These are phyloP conservation scores for Coleophora deauratella DNA, from an alignment of 2,888 invertebrate genomes.

Conservation along the genomic window DNA sequence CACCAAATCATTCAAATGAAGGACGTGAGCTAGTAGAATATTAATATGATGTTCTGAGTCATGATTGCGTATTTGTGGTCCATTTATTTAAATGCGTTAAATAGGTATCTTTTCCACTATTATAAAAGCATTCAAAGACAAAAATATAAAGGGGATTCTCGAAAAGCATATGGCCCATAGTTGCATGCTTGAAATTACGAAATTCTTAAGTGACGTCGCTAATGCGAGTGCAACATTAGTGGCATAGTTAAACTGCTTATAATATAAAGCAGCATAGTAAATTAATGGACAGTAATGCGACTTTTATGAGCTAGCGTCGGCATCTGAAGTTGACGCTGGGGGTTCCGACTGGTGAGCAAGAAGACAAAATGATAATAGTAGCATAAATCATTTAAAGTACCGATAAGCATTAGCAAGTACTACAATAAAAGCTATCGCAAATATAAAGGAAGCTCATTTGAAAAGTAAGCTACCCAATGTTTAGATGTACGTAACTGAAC, in stretches of 20 bases:
- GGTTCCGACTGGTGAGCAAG: constrained; percentile 1
- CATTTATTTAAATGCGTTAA: too few relatives aligned
- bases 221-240: constrained; percentile 61
- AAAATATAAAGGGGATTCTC: too few relatives aligned
- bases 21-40: too few relatives aligned
- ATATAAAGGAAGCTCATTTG: constrained; percentile 6
- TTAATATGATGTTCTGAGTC: too few relatives aligned
- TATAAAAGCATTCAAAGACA: too few relatives aligned
- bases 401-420: background rate
- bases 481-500: too few relatives aligned
- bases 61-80: too few relatives aligned
- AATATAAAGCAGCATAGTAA: too few relatives aligned
- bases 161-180: constrained; percentile 27
- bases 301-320: constrained; percentile 62
- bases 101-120: too few relatives aligned
- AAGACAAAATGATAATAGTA: constrained; percentile 5
- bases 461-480: too few relatives aligned
- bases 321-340: constrained; percentile 32
- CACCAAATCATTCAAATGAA: background rate
- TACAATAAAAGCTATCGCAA: background rate
- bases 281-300: constrained; percentile 41
- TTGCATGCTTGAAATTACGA: constrained; percentile 39
- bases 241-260: too few relatives aligned
- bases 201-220: constrained; percentile 57
- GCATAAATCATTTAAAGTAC: too few relatives aligned